phyloP scores from a whole-genome alignment of 2,888 invertebrate species.

The Ectropis crepuscularia region DNA sequence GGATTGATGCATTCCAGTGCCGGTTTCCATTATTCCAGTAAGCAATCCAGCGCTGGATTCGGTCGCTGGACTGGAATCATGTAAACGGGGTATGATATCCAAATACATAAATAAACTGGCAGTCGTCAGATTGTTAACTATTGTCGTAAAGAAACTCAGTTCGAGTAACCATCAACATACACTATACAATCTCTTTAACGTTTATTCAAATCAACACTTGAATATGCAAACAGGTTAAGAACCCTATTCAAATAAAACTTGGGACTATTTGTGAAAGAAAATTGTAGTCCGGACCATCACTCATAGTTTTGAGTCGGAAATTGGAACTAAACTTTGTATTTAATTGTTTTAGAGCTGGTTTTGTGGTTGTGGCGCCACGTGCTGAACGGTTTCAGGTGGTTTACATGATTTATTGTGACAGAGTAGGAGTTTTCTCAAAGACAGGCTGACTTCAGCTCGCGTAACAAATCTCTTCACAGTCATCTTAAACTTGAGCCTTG shows the following conservation, averaged over 20 bases:
- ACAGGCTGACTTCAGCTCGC: neutral
- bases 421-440: neutral
- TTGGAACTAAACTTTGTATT: too few relatives aligned
- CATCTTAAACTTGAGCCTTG: constrained; percentile 8
- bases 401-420: constrained; percentile 1
- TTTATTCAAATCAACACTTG: constrained; percentile 14
- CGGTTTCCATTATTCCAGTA: too few relatives aligned
- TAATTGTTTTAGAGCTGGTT: too few relatives aligned
- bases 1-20: too few relatives aligned
- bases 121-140: neutral
- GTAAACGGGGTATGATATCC: too few relatives aligned
- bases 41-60: too few relatives aligned
- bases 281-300: neutral
- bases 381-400: too few relatives aligned
- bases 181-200: constrained; percentile 7
- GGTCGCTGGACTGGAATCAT: too few relatives aligned
- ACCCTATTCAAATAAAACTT: constrained; percentile 9
- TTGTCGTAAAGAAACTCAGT: constrained; percentile 17
- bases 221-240: constrained; percentile 13
- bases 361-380: too few relatives aligned
- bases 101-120: constrained; percentile 1
- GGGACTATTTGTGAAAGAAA: constrained; percentile 1
- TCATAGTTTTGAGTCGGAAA: too few relatives aligned
- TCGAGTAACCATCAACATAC: constrained; percentile 20
- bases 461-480: constrained; percentile 17